Evolutionary conservation across 2,797 vertebrate species (phyloP).

Genomic region (Acanthurus lineatus): DNA sequence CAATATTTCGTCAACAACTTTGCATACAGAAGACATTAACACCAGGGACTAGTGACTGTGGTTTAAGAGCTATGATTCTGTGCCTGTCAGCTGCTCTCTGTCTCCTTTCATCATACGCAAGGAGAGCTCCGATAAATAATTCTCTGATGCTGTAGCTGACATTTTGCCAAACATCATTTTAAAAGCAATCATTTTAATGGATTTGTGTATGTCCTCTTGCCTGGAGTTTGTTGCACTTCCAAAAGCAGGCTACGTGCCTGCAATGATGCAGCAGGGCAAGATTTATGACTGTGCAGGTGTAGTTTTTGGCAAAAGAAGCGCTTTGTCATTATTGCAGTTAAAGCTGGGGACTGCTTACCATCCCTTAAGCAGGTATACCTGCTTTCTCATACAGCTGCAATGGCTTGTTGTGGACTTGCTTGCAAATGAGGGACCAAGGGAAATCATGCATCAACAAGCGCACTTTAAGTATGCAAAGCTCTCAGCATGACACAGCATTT

Average conservation of each 20-base stretch:
- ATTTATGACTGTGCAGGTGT: slow-evolving; percentile 73
- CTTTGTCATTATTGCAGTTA: slow-evolving; percentile 74
- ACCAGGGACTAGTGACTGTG: slow-evolving; percentile 40
- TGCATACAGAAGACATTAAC: slow-evolving; percentile 50
- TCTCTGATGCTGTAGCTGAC: slow-evolving; percentile 10
- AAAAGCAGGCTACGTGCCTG: slow-evolving; percentile 12
- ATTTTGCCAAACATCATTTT: slow-evolving; percentile 23
- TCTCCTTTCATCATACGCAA: neutral
- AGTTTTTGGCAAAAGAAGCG: slow-evolving; percentile 67
- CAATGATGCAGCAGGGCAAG: slow-evolving; percentile 61
- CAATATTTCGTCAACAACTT: slow-evolving; percentile 76
- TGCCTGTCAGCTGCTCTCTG: neutral
- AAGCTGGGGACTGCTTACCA: slow-evolving; percentile 47
- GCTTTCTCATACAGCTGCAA: slow-evolving; percentile 47
- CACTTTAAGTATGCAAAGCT: slow-evolving; percentile 33
- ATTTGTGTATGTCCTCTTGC: slow-evolving; percentile 12
- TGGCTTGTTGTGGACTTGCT: slow-evolving; percentile 28
- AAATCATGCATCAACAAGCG: slow-evolving; percentile 35
- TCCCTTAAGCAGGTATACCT: slow-evolving; percentile 49
- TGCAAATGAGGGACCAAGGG: slow-evolving; percentile 24
- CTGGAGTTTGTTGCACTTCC: slow-evolving; percentile 36
- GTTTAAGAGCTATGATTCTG: slow-evolving; percentile 27
- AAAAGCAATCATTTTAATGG: slow-evolving; percentile 51
- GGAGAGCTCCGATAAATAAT: slow-evolving; percentile 23
- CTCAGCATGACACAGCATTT: slow-evolving; percentile 57